Conservation (phyloP, 2,888 invertebrate species). For the Oligia latruncula region DNA sequence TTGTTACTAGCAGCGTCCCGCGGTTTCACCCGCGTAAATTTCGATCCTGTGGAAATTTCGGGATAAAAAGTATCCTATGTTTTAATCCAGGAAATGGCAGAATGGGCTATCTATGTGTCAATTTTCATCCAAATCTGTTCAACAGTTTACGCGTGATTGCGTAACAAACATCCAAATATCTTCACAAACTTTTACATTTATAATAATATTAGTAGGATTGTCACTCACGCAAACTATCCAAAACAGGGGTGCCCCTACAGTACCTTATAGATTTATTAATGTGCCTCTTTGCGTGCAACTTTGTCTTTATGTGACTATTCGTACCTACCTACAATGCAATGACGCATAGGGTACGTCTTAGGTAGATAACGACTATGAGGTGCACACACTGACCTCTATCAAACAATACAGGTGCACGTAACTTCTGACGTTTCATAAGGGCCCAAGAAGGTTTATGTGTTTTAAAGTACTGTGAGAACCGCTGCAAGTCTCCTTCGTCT, state of each 20-base stretch:
- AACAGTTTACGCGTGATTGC: too few species aligned
- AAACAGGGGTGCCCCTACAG: not conserved
- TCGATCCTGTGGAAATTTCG: too few species aligned
- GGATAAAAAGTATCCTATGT: too few species aligned
- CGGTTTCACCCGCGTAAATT: too few species aligned
- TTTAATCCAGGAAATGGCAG: too few species aligned
- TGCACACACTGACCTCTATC: not conserved
- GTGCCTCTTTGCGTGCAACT: conserved; percentile 5
- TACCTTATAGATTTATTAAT: not conserved
- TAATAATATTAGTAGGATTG: too few species aligned
- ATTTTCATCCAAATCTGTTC: too few species aligned
- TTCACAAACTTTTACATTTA: too few species aligned
- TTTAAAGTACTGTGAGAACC: not conserved
- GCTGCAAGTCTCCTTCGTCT: too few species aligned
- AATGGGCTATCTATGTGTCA: too few species aligned
- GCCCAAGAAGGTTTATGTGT: not conserved
- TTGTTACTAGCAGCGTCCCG: too few species aligned
- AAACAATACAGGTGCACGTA: not conserved
- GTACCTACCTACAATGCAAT: not conserved
- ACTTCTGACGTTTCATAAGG: not conserved
- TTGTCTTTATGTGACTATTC: not conserved
- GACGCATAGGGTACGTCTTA: not conserved
- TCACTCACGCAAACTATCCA: not conserved
- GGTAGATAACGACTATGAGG: not conserved
- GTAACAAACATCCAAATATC: too few species aligned